These are phyloP conservation scores for Colossoma macropomum DNA, from an alignment of 2,113 vertebrate genomes.

Conservation along the genomic window DNA sequence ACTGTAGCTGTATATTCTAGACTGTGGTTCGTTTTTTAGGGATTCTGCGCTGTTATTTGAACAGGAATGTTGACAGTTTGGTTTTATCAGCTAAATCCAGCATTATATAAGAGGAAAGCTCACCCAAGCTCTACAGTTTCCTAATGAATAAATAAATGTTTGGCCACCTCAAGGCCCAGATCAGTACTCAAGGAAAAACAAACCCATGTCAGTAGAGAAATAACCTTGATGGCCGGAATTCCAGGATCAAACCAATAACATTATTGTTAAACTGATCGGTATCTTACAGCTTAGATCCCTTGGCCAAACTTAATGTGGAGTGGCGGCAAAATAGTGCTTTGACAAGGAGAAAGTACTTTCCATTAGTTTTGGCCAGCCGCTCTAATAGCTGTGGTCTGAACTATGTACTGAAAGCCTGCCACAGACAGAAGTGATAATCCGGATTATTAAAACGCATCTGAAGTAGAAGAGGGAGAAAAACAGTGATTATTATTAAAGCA, in stretches of 20 bases:
- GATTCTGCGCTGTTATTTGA: slow-evolving; percentile 23
- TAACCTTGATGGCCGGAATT: not conserved
- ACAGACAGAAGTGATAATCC: not conserved
- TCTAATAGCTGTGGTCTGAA: not conserved
- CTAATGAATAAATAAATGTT: not conserved
- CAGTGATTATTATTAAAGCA: not conserved
- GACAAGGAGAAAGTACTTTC: not conserved
- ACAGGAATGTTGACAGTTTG: not conserved
- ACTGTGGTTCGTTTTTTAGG: not conserved
- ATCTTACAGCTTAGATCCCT: not conserved
- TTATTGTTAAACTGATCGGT: not conserved
- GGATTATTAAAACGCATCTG: not conserved
- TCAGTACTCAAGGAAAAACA: not conserved
- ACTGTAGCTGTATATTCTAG: not conserved
- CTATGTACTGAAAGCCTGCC: not conserved
- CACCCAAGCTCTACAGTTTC: not conserved
- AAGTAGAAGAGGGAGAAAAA: not conserved
- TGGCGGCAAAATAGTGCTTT: not conserved
- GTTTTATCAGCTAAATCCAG: slow-evolving; percentile 10
- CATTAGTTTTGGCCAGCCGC: slow-evolving; percentile 4
- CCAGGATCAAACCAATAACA: slow-evolving; percentile 25
- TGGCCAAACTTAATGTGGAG: not conserved
- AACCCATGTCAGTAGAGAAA: not conserved
- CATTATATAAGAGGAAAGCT: not conserved
- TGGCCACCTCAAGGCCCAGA: not conserved